Evolutionary conservation across 2,797 vertebrate species (phyloP).

Genomic region (Sebastes glaucus): DNA sequence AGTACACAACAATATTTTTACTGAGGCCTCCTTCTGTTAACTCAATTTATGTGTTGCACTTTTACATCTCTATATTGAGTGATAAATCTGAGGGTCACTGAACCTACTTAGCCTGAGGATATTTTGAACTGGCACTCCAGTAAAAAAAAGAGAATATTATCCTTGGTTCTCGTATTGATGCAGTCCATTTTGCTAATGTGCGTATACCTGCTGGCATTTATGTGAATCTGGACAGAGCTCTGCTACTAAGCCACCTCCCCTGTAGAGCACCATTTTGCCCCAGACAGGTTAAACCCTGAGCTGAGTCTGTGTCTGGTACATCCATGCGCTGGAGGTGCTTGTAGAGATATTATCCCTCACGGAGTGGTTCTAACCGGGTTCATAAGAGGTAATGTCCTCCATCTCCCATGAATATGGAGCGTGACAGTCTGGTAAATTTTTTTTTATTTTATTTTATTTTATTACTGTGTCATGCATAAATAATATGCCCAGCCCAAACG

Average conservation of each 20-base stretch:
- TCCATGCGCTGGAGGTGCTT: constrained; percentile 79
- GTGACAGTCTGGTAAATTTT: constrained; percentile 69
- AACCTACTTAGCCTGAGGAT: too few species aligned
- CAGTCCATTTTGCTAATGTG: constrained; percentile 25
- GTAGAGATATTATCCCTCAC: constrained; percentile 48
- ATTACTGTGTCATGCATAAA: too few species aligned
- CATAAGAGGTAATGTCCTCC: constrained; percentile 86
- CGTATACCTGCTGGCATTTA: constrained; percentile 87
- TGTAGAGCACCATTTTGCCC: constrained; percentile 86
- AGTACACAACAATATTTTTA: neutral
- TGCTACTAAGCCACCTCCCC: constrained; percentile 88
- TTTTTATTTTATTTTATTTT: too few species aligned
- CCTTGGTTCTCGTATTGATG: neutral
- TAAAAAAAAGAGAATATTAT: neutral
- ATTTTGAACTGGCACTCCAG: neutral
- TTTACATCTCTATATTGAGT: neutral
- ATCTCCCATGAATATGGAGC: constrained; percentile 85
- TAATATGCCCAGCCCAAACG: too few species aligned
- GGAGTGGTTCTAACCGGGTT: constrained; percentile 84
- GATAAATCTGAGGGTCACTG: neutral
- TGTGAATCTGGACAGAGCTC: constrained; percentile 85
- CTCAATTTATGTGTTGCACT: too few species aligned
- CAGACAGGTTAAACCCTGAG: constrained; percentile 81
- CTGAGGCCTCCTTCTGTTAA: neutral
- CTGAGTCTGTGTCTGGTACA: constrained; percentile 85